These are phyloP conservation scores for Anoplophora glabripennis DNA, from an alignment of 1,140 invertebrate genomes.

Conservation along the genomic window DNA sequence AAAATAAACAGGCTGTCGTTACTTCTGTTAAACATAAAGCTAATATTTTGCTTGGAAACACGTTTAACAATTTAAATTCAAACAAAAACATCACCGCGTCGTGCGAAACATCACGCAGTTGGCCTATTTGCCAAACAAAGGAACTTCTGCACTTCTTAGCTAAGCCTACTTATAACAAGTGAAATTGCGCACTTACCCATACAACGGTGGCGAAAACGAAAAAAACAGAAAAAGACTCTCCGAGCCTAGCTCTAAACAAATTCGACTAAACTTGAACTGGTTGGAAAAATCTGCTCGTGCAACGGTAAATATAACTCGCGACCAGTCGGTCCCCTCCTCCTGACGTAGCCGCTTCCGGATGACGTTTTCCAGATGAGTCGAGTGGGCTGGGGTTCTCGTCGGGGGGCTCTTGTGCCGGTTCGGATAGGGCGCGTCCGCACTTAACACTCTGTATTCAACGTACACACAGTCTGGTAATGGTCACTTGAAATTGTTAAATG, in stretches of 20 bases:
- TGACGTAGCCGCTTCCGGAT: background rate
- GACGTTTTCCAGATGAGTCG: background rate
- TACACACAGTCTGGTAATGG: slow-evolving; percentile 36
- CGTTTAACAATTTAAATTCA: no score
- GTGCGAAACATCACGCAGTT: no score
- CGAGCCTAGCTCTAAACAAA: slow-evolving; percentile 1
- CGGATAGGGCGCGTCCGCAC: background rate
- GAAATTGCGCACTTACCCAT: slow-evolving; percentile 31
- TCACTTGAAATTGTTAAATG: slow-evolving; percentile 32
- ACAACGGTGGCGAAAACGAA: slow-evolving; percentile 31
- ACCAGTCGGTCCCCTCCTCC: slow-evolving; percentile 11
- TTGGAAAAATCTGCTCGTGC: slow-evolving; percentile 4
- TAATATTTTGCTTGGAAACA: no score
- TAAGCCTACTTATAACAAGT: no score
- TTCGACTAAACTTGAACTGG: slow-evolving; percentile 5
- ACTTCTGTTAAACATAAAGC: no score
- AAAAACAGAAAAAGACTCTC: slow-evolving; percentile 26
- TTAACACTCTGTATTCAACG: slow-evolving; percentile 20
- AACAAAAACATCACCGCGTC: no score
- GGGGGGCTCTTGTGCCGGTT: slow-evolving; percentile 2
- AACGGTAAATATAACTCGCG: slow-evolving; percentile 15
- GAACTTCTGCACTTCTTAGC: no score
- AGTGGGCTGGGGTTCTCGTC: background rate
- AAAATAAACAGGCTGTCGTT: no score
- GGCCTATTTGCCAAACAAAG: no score